Conservation (phyloP, 2,113 vertebrate species). For the Numenius arquata region DNA sequence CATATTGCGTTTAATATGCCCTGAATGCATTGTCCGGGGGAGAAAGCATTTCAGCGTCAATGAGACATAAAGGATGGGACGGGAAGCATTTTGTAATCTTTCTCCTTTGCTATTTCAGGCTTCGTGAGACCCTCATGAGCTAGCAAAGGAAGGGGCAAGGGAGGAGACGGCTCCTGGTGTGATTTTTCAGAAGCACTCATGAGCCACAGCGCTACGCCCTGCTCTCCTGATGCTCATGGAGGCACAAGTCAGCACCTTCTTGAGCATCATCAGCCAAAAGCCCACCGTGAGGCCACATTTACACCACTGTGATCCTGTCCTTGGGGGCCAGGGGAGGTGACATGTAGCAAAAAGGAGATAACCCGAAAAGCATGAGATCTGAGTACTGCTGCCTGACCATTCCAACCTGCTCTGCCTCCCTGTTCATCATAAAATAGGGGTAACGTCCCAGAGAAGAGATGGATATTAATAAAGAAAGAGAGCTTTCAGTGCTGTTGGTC, state of each 20-base stretch:
- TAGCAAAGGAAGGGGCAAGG: neutral
- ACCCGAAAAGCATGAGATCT: neutral
- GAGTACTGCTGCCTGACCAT: neutral
- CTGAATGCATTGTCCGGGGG: neutral
- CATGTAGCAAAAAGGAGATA: neutral
- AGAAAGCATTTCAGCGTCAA: constrained; percentile 35
- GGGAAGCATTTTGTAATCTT: neutral
- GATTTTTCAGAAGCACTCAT: neutral
- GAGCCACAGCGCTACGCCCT: neutral
- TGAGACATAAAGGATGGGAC: neutral
- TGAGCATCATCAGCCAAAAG: neutral
- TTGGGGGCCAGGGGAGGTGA: neutral
- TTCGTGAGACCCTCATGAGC: neutral
- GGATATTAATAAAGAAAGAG: constrained; percentile 21
- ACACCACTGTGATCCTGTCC: neutral
- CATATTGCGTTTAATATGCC: constrained; percentile 52
- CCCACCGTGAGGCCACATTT: neutral
- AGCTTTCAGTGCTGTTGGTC: constrained; percentile 3
- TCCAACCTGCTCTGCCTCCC: neutral
- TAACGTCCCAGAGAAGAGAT: neutral
- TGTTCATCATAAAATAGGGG: neutral
- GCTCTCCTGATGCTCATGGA: neutral
- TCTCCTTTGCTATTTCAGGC: constrained; percentile 14
- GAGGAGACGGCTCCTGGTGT: neutral
- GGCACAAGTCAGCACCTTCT: neutral